Evolutionary conservation across 30 jellyfish, hydroid and myxozoan genomes (phyloP).

Genomic region (Turritopsis dohrnii): DNA sequence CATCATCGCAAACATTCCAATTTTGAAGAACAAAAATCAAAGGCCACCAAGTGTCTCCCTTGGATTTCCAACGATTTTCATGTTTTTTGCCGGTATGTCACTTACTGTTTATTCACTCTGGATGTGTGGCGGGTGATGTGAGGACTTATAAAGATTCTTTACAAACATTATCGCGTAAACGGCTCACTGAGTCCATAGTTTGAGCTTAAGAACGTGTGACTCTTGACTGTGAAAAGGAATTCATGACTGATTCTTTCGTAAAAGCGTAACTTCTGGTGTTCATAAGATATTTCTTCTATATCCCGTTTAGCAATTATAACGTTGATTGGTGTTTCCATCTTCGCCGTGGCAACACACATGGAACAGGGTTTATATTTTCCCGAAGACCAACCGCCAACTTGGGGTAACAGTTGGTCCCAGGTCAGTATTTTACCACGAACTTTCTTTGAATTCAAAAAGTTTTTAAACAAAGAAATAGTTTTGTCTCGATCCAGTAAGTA

Average conservation of each 20-base stretch:
- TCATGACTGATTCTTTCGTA: too few relatives aligned
- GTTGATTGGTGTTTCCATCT: conserved; percentile 22
- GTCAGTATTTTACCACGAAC: background rate
- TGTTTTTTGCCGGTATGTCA: conserved; percentile 20
- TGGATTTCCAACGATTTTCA: conserved; percentile 23
- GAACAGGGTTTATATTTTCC: conserved; percentile 32
- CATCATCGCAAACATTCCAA: background rate
- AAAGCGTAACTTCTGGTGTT: too few relatives aligned
- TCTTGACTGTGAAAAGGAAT: too few relatives aligned
- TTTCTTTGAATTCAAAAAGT: background rate
- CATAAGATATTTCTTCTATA: background rate
- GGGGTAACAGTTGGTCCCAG: conserved; percentile 45
- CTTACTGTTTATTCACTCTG: background rate
- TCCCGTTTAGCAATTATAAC: conserved; percentile 3
- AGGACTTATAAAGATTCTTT: too few relatives aligned
- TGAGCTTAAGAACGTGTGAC: too few relatives aligned
- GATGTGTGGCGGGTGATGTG: too few relatives aligned
- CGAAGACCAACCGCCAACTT: conserved; percentile 30
- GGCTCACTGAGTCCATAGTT: too few relatives aligned
- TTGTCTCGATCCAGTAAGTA: too few relatives aligned
- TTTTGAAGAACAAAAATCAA: conserved; percentile 8
- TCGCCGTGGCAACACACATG: conserved; percentile 34
- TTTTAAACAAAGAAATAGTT: too few relatives aligned
- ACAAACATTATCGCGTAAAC: too few relatives aligned
- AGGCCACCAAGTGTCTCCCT: conserved; percentile 26